Evolutionary conservation across 2,113 vertebrate genomes (phyloP), one percentile per base, ranked within the genome.

Genomic region (Sakesphorus luctuosus): DNA sequence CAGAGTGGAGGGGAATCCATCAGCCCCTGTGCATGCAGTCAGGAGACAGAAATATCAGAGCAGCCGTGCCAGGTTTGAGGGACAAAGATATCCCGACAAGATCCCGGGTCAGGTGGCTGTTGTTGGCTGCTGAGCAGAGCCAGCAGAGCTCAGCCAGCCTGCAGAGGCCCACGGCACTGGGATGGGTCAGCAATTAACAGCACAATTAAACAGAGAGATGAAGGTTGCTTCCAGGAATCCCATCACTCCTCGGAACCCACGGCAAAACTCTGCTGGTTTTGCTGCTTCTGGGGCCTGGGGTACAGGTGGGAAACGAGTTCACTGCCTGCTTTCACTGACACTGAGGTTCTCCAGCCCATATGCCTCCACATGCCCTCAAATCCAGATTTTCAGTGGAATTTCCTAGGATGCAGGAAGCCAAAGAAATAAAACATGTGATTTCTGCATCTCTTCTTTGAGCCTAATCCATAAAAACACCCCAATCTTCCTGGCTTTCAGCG

Each of bases 211-310:
- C 26, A 3, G 29, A 75, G 63, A 58, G 87, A 55, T 96, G 85
- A 93, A 94, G 96, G 91, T 55, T 63, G 90, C 87, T 96, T 97
- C 97, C 96, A 93, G 69, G 89, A 88, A 62, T 87, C 76, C 65
- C 78, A 31, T 11, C n/a, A 2, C 23, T 62, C 96, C 96, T 82
- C 18, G 47, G 82, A 91, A 84, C 20, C 65, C 62, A 4, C 0
- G 10, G 96, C 84, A 91, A 94, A 93, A 87, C 0, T 6, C 59
- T 3, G 29, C 71, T 26, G n/a, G 38, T 47, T 91, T 49, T 28
- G 75, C 29, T 56, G 93, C 89, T 76, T 38, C 59, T 55, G 28
- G 52, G 76, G 86, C 87, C 33, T 2, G 3, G 53, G 76, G 15
- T 52, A 65, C 62, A 75, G 94, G 92, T 61, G 86, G 83, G 95